Evolutionary conservation across 2,797 vertebrate species (phyloP), one percentile per base, ranked within the genome.

Genomic region (Anabas testudineus): DNA sequence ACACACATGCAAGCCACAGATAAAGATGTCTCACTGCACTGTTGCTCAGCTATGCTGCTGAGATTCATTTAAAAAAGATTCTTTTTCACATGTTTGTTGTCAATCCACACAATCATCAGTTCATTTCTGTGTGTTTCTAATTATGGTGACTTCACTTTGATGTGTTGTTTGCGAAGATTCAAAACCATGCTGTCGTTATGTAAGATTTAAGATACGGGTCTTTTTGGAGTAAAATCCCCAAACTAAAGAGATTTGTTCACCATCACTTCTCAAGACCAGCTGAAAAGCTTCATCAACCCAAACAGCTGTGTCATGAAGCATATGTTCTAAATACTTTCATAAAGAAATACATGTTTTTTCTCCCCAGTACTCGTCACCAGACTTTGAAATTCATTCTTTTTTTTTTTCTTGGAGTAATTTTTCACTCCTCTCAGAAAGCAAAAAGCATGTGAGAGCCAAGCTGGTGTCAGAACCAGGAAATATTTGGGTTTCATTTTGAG

Each of bases 391-490:
- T 67, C 46, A 71, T 74, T 81, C 55, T 71, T 74, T 85, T 73
- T 82, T 59, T 74, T 52, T 83, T 66, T 83, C 67, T 76, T 56
- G 61, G 54, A 80, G 56, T 78, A 78, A 85, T 85, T 83, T 78
- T 87, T 85, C 76, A 82, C 60, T 85, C 80, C 68, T 67, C 61
- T 67, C 42, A 70, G 70, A 60, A 83, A 68, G 48, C 47, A 73
- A 28, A 39, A 80, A 24, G 7, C 19, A 73, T 71, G 60, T 28
- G 39, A 39, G 72, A 80, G 85, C 88, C 90, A 88, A 87, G 74
- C 67, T 52, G 55, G 79, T 89, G 85, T 90, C 87, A 90, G 81
- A 90, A 89, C 82, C 87, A 90, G 89, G 87, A 91, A 91, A 89
- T 88, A 83, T 91, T 78, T 87, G 77, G 79, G 83, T 81, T 88